phyloP scores from a whole-genome alignment of 2,797 vertebrate species.

The Sebastolobus altivelis region DNA sequence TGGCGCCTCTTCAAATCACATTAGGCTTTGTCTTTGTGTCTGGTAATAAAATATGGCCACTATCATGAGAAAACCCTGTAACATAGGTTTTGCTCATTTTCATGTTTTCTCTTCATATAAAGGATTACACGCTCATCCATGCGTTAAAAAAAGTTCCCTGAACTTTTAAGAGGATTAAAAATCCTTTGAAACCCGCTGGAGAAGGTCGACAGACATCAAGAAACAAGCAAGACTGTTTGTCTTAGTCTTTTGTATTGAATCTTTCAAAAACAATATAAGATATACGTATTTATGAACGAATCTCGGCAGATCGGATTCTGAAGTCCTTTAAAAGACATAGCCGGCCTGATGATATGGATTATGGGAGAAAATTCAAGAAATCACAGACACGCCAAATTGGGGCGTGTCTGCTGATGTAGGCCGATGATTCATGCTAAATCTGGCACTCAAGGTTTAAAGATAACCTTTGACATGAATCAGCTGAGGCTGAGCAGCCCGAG shows the following conservation, averaged over 20 bases:
- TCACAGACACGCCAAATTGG: not conserved
- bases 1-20: not conserved
- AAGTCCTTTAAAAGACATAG: not conserved
- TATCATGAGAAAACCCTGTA: constrained; percentile 20
- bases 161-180: constrained; percentile 14
- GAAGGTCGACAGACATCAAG: not conserved
- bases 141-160: not conserved
- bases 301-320: accelerated
- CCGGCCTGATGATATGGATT: not conserved
- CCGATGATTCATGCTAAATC: not conserved
- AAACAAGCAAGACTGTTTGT: not conserved
- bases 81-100: not conserved
- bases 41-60: not conserved
- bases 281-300: not conserved
- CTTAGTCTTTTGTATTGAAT: not conserved
- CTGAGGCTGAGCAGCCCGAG: constrained; percentile 10
- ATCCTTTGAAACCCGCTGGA: not conserved
- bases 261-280: not conserved
- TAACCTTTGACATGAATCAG: constrained; percentile 29
- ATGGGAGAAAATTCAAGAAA: not conserved
- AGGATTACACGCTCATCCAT: constrained; percentile 16
- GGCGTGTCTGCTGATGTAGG: not conserved
- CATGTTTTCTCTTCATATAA: constrained; percentile 8
- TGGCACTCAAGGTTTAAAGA: not conserved
- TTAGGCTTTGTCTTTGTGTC: not conserved